Conservation (phyloP, 2,113 vertebrate genomes). For the Hassar affinis region DNA sequence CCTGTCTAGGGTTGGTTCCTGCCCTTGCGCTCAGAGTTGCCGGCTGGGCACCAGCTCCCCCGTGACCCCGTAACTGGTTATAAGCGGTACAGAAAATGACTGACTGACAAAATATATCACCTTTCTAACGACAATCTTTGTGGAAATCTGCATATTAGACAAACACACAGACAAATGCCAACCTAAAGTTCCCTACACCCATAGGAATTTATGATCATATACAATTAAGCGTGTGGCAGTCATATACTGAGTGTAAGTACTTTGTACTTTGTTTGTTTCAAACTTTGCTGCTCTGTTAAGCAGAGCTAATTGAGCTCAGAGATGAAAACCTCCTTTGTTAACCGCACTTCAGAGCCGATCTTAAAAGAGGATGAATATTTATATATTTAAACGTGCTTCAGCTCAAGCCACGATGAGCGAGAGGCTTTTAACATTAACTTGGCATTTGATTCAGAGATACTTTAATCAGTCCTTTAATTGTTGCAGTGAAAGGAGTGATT, state of each 20-base stretch:
- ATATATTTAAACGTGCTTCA: background rate
- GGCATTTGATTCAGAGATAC: slow-evolving; percentile 33
- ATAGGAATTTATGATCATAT: background rate
- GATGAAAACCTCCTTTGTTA: slow-evolving; percentile 17
- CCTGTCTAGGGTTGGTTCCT: too few relatives aligned
- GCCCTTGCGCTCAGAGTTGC: too few relatives aligned
- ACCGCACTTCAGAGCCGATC: slow-evolving; percentile 28
- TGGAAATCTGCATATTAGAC: background rate
- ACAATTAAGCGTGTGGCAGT: background rate
- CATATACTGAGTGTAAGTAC: background rate
- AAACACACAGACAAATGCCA: background rate
- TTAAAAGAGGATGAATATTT: slow-evolving; percentile 32
- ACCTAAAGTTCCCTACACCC: background rate
- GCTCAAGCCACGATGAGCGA: background rate
- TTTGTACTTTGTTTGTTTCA: background rate
- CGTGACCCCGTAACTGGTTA: too few relatives aligned
- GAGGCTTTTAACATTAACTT: slow-evolving; percentile 29
- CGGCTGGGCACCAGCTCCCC: too few relatives aligned
- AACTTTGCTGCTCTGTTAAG: slow-evolving; percentile 20
- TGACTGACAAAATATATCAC: too few relatives aligned
- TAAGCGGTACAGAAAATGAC: too few relatives aligned
- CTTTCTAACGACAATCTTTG: background rate
- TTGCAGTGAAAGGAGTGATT: background rate
- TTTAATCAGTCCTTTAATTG: slow-evolving; percentile 31
- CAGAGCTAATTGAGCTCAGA: slow-evolving; percentile 36